phyloP scores from a whole-genome alignment of 2,888 invertebrate genomes.

The Lumbricus terrestris region DNA sequence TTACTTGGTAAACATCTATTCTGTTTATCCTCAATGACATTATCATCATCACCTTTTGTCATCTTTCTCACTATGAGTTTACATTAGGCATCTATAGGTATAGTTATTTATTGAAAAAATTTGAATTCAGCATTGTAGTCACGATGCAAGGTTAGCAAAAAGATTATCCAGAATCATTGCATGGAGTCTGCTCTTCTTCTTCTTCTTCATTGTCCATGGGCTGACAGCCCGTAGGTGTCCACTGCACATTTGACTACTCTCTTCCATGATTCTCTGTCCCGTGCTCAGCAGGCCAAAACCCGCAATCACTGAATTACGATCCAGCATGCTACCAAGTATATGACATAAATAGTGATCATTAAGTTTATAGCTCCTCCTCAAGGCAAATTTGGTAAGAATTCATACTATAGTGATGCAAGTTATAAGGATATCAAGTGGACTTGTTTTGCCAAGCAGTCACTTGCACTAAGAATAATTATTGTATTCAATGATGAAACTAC shows the following conservation, averaged over 20 bases:
- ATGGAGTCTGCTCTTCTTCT: too few relatives aligned
- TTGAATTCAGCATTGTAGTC: background rate
- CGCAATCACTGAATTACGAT: too few relatives aligned
- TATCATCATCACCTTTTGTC: background rate
- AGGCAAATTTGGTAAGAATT: background rate
- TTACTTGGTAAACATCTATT: conserved; percentile 48
- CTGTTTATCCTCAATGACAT: background rate
- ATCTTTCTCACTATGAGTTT: background rate
- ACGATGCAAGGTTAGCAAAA: background rate
- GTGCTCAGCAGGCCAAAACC: too few relatives aligned
- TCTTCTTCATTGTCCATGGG: too few relatives aligned
- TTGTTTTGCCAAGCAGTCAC: background rate
- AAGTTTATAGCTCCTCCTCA: too few relatives aligned
- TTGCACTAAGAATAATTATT: background rate
- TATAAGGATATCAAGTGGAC: background rate
- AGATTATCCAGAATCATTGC: too few relatives aligned
- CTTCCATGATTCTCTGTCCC: too few relatives aligned
- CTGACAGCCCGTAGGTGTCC: too few relatives aligned
- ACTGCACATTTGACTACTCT: too few relatives aligned
- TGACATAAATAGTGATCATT: too few relatives aligned
- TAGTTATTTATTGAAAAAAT: background rate
- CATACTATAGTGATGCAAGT: background rate
- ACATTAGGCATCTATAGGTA: background rate
- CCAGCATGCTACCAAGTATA: too few relatives aligned
- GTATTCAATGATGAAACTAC: background rate